Evolutionary conservation across 2,888 invertebrate genomes (phyloP).

Genomic region (Anorthoa munda): DNA sequence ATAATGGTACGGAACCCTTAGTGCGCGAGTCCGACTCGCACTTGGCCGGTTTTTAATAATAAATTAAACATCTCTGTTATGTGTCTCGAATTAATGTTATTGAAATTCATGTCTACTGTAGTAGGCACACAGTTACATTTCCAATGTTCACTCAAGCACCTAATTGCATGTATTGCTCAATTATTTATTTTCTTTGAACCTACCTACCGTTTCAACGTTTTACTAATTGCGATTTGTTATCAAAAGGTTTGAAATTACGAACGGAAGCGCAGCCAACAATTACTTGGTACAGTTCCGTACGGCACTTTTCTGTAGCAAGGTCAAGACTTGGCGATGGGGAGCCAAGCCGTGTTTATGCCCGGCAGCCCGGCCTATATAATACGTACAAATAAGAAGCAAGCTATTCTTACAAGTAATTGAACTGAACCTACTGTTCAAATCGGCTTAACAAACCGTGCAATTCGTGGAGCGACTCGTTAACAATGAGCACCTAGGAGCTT

Average conservation of each 20-base stretch:
- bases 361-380: conserved; percentile 17
- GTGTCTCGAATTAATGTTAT: not conserved
- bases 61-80: not conserved
- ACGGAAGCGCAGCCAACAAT: conserved; percentile 71
- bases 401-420: conserved; percentile 70
- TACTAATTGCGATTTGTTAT: conserved; percentile 55
- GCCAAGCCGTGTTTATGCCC: conserved; percentile 30
- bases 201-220: conserved; percentile 26
- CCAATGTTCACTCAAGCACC: conserved; percentile 14
- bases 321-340: conserved; percentile 31
- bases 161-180: conserved; percentile 33
- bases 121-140: not conserved
- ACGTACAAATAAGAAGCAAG: conserved; percentile 66
- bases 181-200: conserved; percentile 4
- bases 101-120: not conserved
- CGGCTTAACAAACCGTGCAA: conserved; percentile 67
- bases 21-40: no score
- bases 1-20: no score
- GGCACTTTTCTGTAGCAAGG: conserved; percentile 54
- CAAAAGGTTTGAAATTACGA: conserved; percentile 63
- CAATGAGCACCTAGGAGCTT: conserved; percentile 65
- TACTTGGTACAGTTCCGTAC: conserved; percentile 63
- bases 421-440: conserved; percentile 67
- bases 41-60: no score
- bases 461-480: conserved; percentile 61